Base-by-base conservation (phyloP, 2,888 invertebrate genomes). In the Gymnoscelis rufifasciata region DNA sequence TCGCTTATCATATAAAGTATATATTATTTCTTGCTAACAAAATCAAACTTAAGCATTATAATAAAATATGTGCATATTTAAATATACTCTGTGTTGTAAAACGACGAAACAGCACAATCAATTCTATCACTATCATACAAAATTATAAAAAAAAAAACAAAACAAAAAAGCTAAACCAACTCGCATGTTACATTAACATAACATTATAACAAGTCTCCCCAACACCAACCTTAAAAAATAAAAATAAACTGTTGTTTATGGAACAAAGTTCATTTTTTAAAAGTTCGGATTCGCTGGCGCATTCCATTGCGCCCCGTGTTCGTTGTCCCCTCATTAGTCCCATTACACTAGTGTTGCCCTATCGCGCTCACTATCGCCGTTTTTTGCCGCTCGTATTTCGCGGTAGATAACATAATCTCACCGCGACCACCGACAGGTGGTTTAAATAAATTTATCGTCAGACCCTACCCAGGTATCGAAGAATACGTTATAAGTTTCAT, bases 361-460 rank as follows among this genome's bases (percentile, higher is more conserved):
- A 35, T 38, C 44, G 35, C 13, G 27, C 28, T 26, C 28, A 10
- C 33, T 6, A 47, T 48, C 47, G 54, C 15, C n/a, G 53, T 59
- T 64, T 68, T 38, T 30, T 50, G 47, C 54, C 50, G 52, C 59
- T 57, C 64, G 66, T 71, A 70, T 71, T 70, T 72, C 56, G 66
- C 66, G 43, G 57, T 46, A 68, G 73, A 78, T 77, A 78, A 71
- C 68, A 66, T 70, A 72, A 75, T 76, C 77, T 59, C 54, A 60
- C 57, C 52, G 59, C 57, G 57, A 54, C 52, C 36, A 47, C 47
- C 52, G 64, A 65, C 74, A 71, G 68, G 74, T 72, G 66, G 71
- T 71, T 75, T 80, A 78, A 81, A 79, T 81, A 78, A 77, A 79
- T 77, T 79, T 79, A 79, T 75, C 73, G 68, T 54, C 51, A 27